Percentiles rank a stretch among this genome's conserved stretches.
Evolutionary conservation across 2,888 invertebrate genomes (phyloP).

Genomic region (Acrobeloides nanus): DNA sequence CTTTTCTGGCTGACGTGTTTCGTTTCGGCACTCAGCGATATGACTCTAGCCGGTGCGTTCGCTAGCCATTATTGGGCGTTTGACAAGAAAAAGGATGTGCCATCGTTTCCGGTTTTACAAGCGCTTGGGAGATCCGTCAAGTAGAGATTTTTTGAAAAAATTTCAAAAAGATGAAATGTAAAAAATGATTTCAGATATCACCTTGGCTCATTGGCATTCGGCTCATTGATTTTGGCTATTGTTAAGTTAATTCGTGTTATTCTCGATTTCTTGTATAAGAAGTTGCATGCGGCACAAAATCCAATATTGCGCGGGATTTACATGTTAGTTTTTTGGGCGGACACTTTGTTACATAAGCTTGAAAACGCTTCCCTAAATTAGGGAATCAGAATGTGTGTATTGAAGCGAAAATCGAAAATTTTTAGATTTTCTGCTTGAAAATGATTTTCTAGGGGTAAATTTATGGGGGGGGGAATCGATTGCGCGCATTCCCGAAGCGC

Average conservation of each 20-base stretch:
- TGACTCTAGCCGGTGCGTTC: conserved; percentile 72
- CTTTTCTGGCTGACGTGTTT: conserved; percentile 87
- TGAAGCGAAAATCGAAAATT: not conserved
- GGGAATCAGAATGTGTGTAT: not conserved
- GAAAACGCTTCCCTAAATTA: not conserved
- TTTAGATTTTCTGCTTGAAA: not conserved
- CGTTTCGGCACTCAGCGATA: conserved; percentile 75
- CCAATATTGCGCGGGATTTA: conserved; percentile 56
- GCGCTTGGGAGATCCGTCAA: conserved; percentile 66
- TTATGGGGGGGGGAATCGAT: no score
- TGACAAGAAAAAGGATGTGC: conserved; percentile 68
- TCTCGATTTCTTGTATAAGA: conserved; percentile 76
- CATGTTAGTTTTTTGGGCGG: conserved; percentile 22
- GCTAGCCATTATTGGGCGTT: conserved; percentile 92
- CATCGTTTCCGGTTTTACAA: conserved; percentile 72
- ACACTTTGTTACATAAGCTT: not conserved
- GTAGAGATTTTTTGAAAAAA: no score
- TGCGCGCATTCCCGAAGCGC: no score
- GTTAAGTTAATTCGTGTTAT: conserved; percentile 76
- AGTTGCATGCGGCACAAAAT: conserved; percentile 69
- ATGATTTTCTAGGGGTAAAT: no score
- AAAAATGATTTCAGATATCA: conserved; percentile 62
- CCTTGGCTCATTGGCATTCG: conserved; percentile 82
- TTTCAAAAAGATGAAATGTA: conserved; percentile 11
- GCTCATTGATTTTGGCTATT: conserved; percentile 80